Percentiles rank a stretch among this genome's conserved stretches.
phyloP scores from a whole-genome alignment of 2,888 invertebrate species.

The Imbricaverruca yamaguchii region DNA sequence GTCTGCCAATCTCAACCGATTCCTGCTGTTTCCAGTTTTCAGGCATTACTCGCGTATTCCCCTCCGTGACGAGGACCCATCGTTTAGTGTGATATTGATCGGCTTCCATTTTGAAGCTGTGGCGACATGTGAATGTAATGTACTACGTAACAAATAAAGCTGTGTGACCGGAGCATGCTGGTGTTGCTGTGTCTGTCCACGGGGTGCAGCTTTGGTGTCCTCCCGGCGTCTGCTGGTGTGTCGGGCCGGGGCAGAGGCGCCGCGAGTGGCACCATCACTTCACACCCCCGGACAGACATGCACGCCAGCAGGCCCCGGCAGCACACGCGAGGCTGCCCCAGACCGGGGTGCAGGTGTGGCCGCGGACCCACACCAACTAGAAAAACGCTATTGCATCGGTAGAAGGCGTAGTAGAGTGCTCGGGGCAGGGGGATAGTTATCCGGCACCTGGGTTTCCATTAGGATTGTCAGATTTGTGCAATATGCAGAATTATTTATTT shows the following conservation, averaged over 20 bases:
- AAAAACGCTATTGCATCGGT: too few relatives aligned
- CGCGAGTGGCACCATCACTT: neutral
- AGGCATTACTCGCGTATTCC: constrained; percentile 8
- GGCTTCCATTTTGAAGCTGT: constrained; percentile 1
- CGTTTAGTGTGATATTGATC: constrained; percentile 4
- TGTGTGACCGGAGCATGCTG: neutral
- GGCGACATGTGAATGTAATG: neutral
- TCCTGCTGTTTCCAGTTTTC: neutral
- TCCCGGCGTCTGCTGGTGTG: neutral
- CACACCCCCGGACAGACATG: neutral
- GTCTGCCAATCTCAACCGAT: neutral
- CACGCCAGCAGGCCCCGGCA: constrained; percentile 8
- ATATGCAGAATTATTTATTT: too few relatives aligned
- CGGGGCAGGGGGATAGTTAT: too few relatives aligned
- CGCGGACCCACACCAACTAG: too few relatives aligned
- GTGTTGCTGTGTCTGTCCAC: neutral
- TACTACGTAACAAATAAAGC: neutral
- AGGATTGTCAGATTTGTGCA: too few relatives aligned
- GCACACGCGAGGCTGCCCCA: neutral
- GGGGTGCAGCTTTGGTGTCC: neutral
- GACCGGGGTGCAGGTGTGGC: neutral
- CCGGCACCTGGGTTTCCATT: too few relatives aligned
- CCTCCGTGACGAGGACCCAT: neutral
- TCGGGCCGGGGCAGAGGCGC: constrained; percentile 18
- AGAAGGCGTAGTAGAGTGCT: too few relatives aligned